Conservation (phyloP, 92 coral and sea anemone genomes). For the Umimayanthus chanpuru region DNA sequence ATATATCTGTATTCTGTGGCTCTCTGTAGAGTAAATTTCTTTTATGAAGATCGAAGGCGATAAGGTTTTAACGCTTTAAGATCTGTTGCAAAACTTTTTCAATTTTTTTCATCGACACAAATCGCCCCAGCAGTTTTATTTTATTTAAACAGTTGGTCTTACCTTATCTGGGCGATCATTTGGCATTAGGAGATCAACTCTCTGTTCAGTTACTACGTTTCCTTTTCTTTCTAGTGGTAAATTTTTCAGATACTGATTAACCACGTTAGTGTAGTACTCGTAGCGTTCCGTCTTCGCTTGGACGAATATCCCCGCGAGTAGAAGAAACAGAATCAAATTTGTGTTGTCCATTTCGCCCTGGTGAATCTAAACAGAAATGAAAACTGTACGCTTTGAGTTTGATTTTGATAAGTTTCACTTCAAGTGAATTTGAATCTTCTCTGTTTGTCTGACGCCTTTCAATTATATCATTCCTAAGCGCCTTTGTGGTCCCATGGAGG, state of each 20-base stretch:
- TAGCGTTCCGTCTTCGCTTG: constrained; percentile 20
- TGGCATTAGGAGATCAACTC: constrained; percentile 36
- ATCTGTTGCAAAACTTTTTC: no score
- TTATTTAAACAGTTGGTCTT: constrained; percentile 12
- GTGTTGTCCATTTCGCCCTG: constrained; percentile 23
- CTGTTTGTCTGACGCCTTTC: neutral
- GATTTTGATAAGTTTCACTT: neutral
- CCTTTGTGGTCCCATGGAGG: neutral
- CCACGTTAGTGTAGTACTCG: constrained; percentile 24
- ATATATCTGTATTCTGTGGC: no score
- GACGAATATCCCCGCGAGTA: constrained; percentile 4
- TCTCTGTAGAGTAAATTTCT: no score
- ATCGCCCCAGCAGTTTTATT: no score
- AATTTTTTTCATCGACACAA: no score
- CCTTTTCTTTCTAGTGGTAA: constrained; percentile 22
- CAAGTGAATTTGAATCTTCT: neutral
- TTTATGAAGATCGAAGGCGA: no score
- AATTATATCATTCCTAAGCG: constrained; percentile 9
- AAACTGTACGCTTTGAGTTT: neutral
- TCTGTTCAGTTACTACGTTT: neutral
- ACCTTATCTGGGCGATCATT: constrained; percentile 37
- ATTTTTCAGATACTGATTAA: constrained; percentile 23
- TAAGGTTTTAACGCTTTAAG: no score
- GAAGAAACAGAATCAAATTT: constrained; percentile 21
- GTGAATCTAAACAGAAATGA: neutral